Evolutionary conservation across 1,140 invertebrate genomes (phyloP).

Genomic region (Rhopalosiphum padi): DNA sequence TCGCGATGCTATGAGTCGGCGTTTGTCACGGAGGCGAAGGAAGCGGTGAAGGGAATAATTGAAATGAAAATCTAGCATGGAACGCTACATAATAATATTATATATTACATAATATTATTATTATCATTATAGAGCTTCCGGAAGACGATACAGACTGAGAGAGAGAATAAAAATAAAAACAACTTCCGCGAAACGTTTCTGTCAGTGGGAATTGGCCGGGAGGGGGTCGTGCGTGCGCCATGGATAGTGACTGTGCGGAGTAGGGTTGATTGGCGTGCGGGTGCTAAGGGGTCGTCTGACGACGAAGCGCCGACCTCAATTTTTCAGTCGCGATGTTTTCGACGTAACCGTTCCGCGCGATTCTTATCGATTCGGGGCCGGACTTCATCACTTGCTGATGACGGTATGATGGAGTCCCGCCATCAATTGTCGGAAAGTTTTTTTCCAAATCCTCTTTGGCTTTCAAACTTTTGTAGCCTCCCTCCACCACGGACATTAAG

Average conservation of each 20-base stretch:
- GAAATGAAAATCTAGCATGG: not conserved
- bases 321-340: slow-evolving; percentile 72
- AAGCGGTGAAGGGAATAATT: not conserved
- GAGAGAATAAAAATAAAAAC: not conserved
- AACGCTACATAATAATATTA: not conserved
- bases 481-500: slow-evolving; percentile 64
- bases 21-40: not conserved
- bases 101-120: not conserved
- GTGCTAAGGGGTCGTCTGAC: not conserved
- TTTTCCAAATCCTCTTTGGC: slow-evolving; percentile 68
- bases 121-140: not conserved
- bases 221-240: not conserved
- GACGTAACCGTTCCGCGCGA: slow-evolving; percentile 71
- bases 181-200: not conserved
- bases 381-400: slow-evolving; percentile 75
- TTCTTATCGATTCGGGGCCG: slow-evolving; percentile 66
- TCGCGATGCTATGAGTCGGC: not conserved
- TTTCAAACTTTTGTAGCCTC: slow-evolving; percentile 68
- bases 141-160: not conserved
- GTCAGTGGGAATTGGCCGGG: not conserved
- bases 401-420: slow-evolving; percentile 70
- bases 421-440: slow-evolving; percentile 48
- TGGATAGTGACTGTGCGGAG: not conserved
- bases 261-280: not conserved
- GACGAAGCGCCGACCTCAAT: slow-evolving; percentile 63